These are phyloP conservation scores for Dicentrarchus labrax DNA, from an alignment of 2,113 vertebrate species.

Conservation along the genomic window DNA sequence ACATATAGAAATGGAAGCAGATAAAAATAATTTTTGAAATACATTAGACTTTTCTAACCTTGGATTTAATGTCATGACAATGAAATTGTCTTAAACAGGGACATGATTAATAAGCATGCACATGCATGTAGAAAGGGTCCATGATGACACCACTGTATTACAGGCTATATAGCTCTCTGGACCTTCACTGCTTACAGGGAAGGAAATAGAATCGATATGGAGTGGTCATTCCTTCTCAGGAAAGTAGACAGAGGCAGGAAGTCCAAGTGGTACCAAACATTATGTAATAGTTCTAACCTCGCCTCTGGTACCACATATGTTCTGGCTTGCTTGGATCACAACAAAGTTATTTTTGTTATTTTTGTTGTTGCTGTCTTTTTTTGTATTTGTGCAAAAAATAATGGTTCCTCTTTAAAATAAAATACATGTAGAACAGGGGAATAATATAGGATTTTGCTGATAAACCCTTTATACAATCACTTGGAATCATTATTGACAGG, in stretches of 20 bases:
- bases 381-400: background rate
- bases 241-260: constrained; percentile 26
- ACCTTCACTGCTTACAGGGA: constrained; percentile 31
- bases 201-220: constrained; percentile 49
- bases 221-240: constrained; percentile 18
- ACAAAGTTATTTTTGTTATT: background rate
- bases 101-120: background rate
- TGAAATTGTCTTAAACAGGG: background rate
- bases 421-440: background rate
- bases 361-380: background rate
- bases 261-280: constrained; percentile 38
- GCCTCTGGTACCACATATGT: constrained; percentile 32
- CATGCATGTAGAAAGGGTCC: background rate
- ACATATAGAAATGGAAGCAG: constrained; percentile 3
- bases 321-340: constrained; percentile 7
- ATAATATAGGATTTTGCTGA: background rate
- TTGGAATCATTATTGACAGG: constrained; percentile 43
- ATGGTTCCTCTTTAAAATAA: background rate
- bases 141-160: constrained; percentile 5
- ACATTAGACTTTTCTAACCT: background rate
- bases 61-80: background rate
- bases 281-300: constrained; percentile 18
- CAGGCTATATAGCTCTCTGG: constrained; percentile 3
- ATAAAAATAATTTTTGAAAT: background rate
- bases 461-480: background rate